Percentiles rank a stretch among this genome's conserved stretches.
phyloP scores from a whole-genome alignment of 2,797 vertebrate genomes.

The Myripristis murdjan region DNA sequence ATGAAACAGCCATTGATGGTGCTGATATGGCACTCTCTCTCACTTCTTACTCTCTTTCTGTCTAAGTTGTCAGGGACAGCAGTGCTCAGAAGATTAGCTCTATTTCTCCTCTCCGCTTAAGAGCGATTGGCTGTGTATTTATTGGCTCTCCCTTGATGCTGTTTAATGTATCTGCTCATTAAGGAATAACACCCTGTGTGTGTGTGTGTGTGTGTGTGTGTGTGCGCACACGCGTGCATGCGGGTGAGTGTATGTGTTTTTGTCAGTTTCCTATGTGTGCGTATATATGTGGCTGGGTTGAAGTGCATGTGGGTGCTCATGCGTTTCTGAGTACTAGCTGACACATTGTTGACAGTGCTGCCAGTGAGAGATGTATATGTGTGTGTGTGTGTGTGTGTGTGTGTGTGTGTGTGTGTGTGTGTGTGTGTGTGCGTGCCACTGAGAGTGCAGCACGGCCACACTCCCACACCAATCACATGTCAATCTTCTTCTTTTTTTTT shows the following conservation, averaged over 20 bases:
- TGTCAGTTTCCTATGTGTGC: not conserved
- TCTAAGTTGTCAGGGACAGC: slow-evolving; percentile 61
- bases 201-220: slow-evolving; percentile 18
- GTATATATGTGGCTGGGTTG: slow-evolving; percentile 30
- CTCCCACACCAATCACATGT: slow-evolving; percentile 56
- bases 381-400: slow-evolving; percentile 24
- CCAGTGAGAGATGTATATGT: slow-evolving; percentile 13
- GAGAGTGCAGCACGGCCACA: slow-evolving; percentile 38
- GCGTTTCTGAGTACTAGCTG: slow-evolving; percentile 48
- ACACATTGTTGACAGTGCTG: slow-evolving; percentile 33
- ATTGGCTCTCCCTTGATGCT: slow-evolving; percentile 61
- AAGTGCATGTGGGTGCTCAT: slow-evolving; percentile 23
- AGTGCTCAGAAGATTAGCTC: slow-evolving; percentile 64
- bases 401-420: slow-evolving; percentile 13
- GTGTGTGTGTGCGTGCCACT: not conserved
- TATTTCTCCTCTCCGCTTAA: slow-evolving; percentile 52
- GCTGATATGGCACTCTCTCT: slow-evolving; percentile 50
- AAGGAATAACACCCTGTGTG: slow-evolving; percentile 55
- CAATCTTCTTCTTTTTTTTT: slow-evolving; percentile 54
- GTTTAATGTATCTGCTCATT: slow-evolving; percentile 77
- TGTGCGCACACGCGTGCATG: not conserved
- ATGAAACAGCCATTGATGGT: slow-evolving; percentile 54
- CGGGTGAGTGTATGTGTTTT: slow-evolving; percentile 31
- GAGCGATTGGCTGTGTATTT: slow-evolving; percentile 65
- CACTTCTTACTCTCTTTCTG: slow-evolving; percentile 18